phyloP scores from a whole-genome alignment of 2,113 vertebrate species.

The Prolemur simus region DNA sequence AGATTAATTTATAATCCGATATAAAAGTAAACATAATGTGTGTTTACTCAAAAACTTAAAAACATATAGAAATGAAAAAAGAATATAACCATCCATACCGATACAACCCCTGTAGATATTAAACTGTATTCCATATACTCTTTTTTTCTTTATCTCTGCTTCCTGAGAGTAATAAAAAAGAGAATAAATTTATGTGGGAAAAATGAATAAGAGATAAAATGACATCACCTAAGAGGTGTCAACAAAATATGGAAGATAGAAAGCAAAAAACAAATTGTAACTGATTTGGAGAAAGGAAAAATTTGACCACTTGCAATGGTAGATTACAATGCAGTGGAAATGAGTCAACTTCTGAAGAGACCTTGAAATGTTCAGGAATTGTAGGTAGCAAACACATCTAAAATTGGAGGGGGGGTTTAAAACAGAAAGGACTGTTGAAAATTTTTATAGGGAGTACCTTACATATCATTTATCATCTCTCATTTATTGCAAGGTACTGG shows the following conservation, averaged over 20 bases:
- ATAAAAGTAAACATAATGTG: background rate
- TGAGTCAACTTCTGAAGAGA: background rate
- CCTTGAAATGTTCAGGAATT: background rate
- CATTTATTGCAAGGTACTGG: constrained; percentile 20
- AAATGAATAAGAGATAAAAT: background rate
- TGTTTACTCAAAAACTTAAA: background rate
- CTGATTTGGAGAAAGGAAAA: background rate
- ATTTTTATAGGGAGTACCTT: background rate
- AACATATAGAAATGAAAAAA: background rate
- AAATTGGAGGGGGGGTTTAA: background rate
- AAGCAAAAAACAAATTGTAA: background rate
- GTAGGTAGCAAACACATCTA: background rate
- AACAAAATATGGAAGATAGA: background rate
- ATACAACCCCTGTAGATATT: background rate
- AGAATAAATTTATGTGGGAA: background rate
- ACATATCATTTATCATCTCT: background rate
- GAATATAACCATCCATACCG: background rate
- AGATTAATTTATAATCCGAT: background rate
- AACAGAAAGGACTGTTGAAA: background rate
- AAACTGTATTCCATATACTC: background rate
- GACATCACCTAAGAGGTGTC: background rate
- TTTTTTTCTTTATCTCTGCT: background rate
- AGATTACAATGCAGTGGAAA: background rate
- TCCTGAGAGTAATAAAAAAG: background rate
- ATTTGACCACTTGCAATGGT: background rate